Conservation (phyloP, 2,797 vertebrate genomes). For the Ptychobarbus kaznakovi region DNA sequence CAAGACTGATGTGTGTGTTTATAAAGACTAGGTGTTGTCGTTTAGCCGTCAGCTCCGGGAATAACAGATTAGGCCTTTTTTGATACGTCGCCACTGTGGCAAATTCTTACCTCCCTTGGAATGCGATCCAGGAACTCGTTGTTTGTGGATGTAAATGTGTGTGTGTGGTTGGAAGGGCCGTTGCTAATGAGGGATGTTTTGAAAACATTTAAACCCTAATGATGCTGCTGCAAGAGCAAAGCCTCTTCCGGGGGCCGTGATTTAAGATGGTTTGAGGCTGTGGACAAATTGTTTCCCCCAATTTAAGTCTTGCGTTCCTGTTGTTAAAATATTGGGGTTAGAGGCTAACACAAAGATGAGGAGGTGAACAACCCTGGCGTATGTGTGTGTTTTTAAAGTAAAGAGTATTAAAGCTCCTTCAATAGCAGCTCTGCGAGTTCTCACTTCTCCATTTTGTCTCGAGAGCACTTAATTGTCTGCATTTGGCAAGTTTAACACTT, state of each 20-base stretch:
- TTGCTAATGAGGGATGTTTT: constrained; percentile 61
- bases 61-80: constrained; percentile 21
- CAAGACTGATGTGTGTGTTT: constrained; percentile 37
- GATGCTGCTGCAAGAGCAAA: constrained; percentile 42
- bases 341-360: constrained; percentile 40
- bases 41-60: constrained; percentile 20
- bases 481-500: constrained; percentile 95
- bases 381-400: constrained; percentile 65
- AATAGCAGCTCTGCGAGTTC: constrained; percentile 79
- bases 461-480: constrained; percentile 86
- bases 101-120: constrained; percentile 6
- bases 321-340: constrained; percentile 54
- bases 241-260: constrained; percentile 48
- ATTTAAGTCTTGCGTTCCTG: constrained; percentile 59
- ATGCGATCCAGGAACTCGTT: not conserved
- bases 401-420: constrained; percentile 77
- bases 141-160: constrained; percentile 34
- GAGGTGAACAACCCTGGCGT: constrained; percentile 44
- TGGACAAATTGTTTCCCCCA: constrained; percentile 62
- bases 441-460: constrained; percentile 84
- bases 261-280: constrained; percentile 62
- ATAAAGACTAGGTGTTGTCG: constrained; percentile 19
- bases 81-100: not conserved
- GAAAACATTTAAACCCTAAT: constrained; percentile 60
- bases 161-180: constrained; percentile 17